These are phyloP conservation scores for Tanypteryx hageni DNA, from an alignment of 2,888 invertebrate genomes.

Conservation along the genomic window DNA sequence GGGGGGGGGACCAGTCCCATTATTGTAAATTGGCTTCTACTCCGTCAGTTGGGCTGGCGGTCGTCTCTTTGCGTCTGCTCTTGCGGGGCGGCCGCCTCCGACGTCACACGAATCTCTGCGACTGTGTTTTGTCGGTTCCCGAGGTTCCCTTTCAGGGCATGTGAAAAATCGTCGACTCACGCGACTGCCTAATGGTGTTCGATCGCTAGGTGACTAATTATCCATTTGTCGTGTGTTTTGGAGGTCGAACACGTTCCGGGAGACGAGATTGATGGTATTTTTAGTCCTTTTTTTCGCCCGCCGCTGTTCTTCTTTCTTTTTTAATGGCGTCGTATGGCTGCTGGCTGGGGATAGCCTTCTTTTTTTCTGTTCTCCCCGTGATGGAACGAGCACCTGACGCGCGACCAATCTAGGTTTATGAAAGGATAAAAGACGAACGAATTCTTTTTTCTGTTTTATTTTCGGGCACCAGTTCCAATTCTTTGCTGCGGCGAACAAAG, in stretches of 20 bases:
- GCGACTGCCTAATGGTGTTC: background rate
- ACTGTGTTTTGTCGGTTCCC: background rate
- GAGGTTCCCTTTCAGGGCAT: background rate
- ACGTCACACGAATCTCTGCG: background rate
- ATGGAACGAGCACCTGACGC: slow-evolving; percentile 40
- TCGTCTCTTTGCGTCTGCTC: too few species aligned
- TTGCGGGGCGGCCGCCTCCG: background rate
- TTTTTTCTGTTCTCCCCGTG: background rate
- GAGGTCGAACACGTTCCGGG: background rate
- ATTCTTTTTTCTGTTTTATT: background rate
- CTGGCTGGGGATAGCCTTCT: background rate
- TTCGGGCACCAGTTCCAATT: background rate
- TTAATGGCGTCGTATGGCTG: background rate
- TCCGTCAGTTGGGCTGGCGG: too few species aligned
- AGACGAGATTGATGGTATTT: background rate
- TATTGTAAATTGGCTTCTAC: too few species aligned
- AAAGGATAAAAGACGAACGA: background rate
- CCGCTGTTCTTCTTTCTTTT: background rate
- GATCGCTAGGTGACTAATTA: background rate
- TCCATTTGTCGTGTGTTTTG: background rate
- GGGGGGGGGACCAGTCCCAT: too few species aligned
- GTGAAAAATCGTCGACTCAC: slow-evolving; percentile 24
- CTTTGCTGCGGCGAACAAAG: background rate
- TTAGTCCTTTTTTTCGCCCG: background rate
- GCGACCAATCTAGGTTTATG: slow-evolving; percentile 41